Base-by-base conservation (phyloP, 2,797 vertebrate species). In the Chloroceryle inda region DNA sequence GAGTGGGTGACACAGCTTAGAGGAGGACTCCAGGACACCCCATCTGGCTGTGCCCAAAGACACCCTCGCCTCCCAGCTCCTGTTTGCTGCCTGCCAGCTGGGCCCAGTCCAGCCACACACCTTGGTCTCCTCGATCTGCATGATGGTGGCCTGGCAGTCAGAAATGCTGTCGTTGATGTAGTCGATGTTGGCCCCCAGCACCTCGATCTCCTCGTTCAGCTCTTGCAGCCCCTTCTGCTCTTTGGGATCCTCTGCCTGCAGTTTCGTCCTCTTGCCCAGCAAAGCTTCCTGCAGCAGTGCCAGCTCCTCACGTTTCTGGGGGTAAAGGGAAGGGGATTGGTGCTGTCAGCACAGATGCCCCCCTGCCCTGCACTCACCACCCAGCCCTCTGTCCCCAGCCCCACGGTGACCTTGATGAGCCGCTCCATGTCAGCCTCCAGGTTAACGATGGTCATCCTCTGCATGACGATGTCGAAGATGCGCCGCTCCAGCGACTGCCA, bases 51-150 rank as follows among this genome's bases (percentile, higher is more conserved):
- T 80, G n/a, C 33, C 58, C 55, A 26, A 21, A 47, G 69, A 59
- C 6, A 16, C 5, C 13, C 38, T 19, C 1, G 0, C 47, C 80
- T 71, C 42, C 47, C 22, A 17, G 44, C 17, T 84, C 62, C 55
- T 9, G 3, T 27, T 40, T 55, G 6, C 38, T 21, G 38, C 16
- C 55, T n/a, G 10, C n/a, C 52, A 66, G 23, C 26, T 24, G 12
- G 42, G 40, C 23, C 66, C 24, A n/a, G 37, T 11, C 50, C 85
- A 20, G 5, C 21, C 7, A 4, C 95, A 5, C 89, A 99, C 99
- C 99, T 99, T 99, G 84, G 99, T 99, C 97, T 99, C 99, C 93
- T 99, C 99, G 63, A 99, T 99, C 98, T 99, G 99, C 93, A 99
- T 98, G 33, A 99, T 99, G 90, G 99, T 99, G 93, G 99, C 99